Base-by-base conservation (phyloP, 2,797 vertebrate species). In the Hydrophis major region DNA sequence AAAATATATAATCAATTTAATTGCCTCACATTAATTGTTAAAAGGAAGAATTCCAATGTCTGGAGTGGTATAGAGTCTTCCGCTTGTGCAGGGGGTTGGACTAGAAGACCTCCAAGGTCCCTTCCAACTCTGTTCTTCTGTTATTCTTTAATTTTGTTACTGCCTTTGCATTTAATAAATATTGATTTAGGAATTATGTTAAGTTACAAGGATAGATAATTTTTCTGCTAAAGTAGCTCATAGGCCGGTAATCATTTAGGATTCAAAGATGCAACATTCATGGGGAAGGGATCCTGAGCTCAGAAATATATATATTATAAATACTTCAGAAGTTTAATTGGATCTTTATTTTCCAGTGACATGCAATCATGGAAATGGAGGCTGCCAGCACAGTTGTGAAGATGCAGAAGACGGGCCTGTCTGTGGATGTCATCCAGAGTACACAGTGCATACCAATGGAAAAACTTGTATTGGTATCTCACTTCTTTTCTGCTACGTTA, bases 301-400 rank as follows among this genome's bases (percentile, higher is more conserved):
- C 32, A 11, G 37, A 50, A 57, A 32, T 78, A 6, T 12, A 93
- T 89, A 92, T 89, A 8, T 11, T 37, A 63, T 96, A 89, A 88
- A 86, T 74, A 4, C 18, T 32, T 88, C 10, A 93, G 92, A 92
- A 90, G n/a, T 61, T 32, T 93, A 94, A 47, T 7, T 93, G 0
- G 61, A 1, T 92, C 1, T 94, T 97, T 97, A 96, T 88, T 92
- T 94, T 90, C 91, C 96, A 99, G 99, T 99, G 94, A 99, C 99
- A 0, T 99, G 99, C 97, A 99, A 98, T 98, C 99, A 99, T 50
- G 99, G 99, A 69, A 99, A 99, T 0, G 99, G 99, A 86, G 99
- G 99, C 93, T 99, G 99, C 96, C 99, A 99, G 96, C 99, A 99
- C 97, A 98, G 97, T 2, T 99, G 99, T 61, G 99, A 99, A 89